These are phyloP conservation scores for Gisinianus flammeolus DNA, from an alignment of 2,888 invertebrate species.

Conservation along the genomic window DNA sequence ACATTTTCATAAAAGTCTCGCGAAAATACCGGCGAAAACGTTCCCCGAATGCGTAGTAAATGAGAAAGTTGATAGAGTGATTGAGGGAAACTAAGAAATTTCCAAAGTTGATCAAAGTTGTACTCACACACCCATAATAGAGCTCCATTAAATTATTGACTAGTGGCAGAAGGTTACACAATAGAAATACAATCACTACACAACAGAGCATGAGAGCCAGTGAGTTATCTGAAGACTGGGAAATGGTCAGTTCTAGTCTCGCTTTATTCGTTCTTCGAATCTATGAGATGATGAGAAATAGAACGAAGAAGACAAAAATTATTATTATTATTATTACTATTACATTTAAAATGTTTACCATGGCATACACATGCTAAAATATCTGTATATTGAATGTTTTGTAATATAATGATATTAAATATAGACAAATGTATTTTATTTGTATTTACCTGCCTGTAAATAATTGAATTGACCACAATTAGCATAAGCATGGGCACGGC, in stretches of 20 bases:
- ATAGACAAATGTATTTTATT: neutral
- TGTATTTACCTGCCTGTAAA: slow-evolving; percentile 77
- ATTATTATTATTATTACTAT: neutral
- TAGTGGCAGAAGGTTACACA: slow-evolving; percentile 86
- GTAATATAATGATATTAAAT: neutral
- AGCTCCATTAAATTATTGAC: slow-evolving; percentile 85
- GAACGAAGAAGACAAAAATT: neutral
- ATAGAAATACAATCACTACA: slow-evolving; percentile 90
- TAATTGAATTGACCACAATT: slow-evolving; percentile 85
- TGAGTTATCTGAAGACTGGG: slow-evolving; percentile 89
- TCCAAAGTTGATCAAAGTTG: slow-evolving; percentile 77
- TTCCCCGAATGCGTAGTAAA: slow-evolving; percentile 96
- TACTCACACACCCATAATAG: slow-evolving; percentile 70
- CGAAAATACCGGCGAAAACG: slow-evolving; percentile 69
- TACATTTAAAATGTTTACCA: neutral
- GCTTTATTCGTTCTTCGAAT: slow-evolving; percentile 25
- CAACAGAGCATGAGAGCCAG: slow-evolving; percentile 92
- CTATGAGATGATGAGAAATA: slow-evolving; percentile 18
- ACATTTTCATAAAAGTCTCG: slow-evolving; percentile 9
- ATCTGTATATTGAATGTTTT: no score
- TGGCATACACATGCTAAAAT: no score
- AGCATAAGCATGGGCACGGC: slow-evolving; percentile 86
- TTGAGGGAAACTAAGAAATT: slow-evolving; percentile 94
- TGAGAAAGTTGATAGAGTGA: slow-evolving; percentile 95
- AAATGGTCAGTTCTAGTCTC: slow-evolving; percentile 82